A percentile compares a stretch with the other conserved stretches of the same genome.
phyloP scores from a whole-genome alignment of 2,113 vertebrate species.

The Pyrgilauda ruficollis region DNA sequence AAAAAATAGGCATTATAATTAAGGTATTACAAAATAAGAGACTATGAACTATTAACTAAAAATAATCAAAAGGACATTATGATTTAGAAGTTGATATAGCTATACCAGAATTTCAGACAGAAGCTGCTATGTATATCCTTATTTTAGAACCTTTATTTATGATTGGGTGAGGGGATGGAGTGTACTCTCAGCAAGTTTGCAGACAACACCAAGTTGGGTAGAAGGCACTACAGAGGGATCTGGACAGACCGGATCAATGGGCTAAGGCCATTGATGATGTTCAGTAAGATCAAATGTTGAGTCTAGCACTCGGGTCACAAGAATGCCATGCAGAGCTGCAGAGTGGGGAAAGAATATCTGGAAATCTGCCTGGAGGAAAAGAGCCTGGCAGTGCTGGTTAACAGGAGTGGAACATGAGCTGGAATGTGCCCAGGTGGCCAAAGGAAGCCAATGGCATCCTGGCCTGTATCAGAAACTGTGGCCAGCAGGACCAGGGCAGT shows the following conservation, averaged over 20 bases:
- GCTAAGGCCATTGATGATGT: not conserved
- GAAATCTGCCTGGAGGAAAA: not conserved
- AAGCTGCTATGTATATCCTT: not conserved
- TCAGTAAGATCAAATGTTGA: accelerated
- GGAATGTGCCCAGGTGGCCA: not conserved
- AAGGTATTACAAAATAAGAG: not conserved
- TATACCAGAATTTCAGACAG: not conserved
- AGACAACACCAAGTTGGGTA: not conserved
- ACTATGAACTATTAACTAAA: not conserved
- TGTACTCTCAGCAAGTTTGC: not conserved
- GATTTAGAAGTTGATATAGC: not conserved
- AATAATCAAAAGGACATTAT: not conserved
- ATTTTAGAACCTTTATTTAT: not conserved
- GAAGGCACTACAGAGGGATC: not conserved
- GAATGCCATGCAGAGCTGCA: not conserved
- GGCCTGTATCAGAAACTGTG: not conserved
- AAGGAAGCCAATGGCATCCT: not conserved
- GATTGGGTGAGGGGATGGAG: not conserved
- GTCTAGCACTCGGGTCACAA: not conserved
- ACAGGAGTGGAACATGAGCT: accelerated
- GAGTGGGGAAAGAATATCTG: too few relatives aligned
- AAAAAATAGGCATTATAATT: not conserved
- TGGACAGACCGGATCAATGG: not conserved
- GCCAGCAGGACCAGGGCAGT: not conserved
- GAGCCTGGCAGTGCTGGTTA: not conserved